Conservation (phyloP, 2,113 vertebrate species). For the Elanoides forficatus region DNA sequence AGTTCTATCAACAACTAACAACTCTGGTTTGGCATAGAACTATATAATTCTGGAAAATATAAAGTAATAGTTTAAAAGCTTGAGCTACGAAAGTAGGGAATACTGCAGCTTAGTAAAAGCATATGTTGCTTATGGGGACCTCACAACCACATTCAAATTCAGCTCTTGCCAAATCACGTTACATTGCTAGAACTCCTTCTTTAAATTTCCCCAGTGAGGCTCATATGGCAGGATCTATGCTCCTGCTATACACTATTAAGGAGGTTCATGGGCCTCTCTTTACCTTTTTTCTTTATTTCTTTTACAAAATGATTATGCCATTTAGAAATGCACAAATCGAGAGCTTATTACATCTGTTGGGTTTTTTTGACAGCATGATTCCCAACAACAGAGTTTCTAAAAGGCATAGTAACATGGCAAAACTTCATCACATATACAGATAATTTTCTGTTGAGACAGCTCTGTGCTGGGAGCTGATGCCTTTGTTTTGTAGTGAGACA, state of each 20-base stretch:
- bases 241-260: slow-evolving; percentile 29
- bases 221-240: slow-evolving; percentile 59
- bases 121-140: slow-evolving; percentile 74
- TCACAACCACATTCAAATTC: slow-evolving; percentile 68
- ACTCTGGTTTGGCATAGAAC: slow-evolving; percentile 50
- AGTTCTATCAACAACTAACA: slow-evolving; percentile 67
- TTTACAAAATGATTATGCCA: slow-evolving; percentile 24
- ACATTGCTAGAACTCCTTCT: slow-evolving; percentile 69
- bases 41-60: slow-evolving; percentile 60
- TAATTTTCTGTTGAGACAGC: neutral
- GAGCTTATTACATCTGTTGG: neutral
- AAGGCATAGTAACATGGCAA: neutral
- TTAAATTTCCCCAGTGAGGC: slow-evolving; percentile 73
- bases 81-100: slow-evolving; percentile 56
- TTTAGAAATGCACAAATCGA: neutral
- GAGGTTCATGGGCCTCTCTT: neutral
- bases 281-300: slow-evolving; percentile 13
- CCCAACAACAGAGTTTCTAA: neutral
- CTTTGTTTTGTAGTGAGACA: neutral
- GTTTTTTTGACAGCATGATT: neutral
- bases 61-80: slow-evolving; percentile 65
- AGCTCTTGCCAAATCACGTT: slow-evolving; percentile 76
- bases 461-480: neutral
- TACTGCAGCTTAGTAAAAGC: slow-evolving; percentile 72
- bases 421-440: neutral